Conservation (phyloP, 2,888 invertebrate genomes). For the Tipula vernalis region DNA sequence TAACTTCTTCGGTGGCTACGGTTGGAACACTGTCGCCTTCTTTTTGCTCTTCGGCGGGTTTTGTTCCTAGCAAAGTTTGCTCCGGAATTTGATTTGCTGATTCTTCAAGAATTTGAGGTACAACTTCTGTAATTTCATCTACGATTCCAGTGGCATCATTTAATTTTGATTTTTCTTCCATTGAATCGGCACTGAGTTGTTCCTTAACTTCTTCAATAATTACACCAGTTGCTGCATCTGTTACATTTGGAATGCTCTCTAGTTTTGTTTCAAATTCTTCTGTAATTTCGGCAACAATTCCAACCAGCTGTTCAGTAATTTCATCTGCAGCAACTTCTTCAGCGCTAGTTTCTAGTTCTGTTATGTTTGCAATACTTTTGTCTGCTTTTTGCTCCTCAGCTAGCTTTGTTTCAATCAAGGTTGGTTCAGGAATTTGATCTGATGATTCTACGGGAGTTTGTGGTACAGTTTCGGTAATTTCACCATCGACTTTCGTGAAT, state of each 20-base stretch:
- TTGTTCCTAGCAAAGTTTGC: not conserved
- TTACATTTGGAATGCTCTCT: not conserved
- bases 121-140: slow-evolving; percentile 16
- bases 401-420: too few species aligned
- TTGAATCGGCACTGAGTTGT: not conserved
- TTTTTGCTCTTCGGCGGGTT: not conserved
- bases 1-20: not conserved
- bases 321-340: not conserved
- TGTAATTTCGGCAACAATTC: not conserved
- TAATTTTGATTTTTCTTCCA: not conserved
- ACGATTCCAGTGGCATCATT: not conserved
- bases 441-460: too few species aligned
- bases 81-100: slow-evolving; percentile 5
- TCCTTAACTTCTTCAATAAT: not conserved
- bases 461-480: too few species aligned
- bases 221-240: not conserved
- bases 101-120: slow-evolving; percentile 11
- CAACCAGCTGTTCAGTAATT: not conserved
- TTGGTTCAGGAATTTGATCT: too few species aligned
- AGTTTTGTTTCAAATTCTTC: not conserved
- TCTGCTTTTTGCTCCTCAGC: too few species aligned
- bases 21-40: too few species aligned
- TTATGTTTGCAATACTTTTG: too few species aligned
- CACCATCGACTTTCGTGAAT: not conserved
- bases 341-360: too few species aligned